Conservation (phyloP, 2,113 vertebrate genomes). For the Mesoclemmys tuberculata region DNA sequence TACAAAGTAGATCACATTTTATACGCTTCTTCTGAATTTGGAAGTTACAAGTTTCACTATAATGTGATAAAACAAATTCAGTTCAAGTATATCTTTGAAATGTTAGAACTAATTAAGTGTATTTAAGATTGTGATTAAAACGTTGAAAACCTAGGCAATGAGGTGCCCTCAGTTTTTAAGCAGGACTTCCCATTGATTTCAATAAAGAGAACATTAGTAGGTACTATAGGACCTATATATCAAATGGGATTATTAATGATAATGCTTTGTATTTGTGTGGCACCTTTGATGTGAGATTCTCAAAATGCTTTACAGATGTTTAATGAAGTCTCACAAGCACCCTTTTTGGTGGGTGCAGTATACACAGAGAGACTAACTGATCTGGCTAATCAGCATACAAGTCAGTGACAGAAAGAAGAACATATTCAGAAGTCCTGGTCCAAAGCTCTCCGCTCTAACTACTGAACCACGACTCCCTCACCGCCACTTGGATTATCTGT, state of each 20-base stretch:
- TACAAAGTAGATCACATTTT: slow-evolving; percentile 63
- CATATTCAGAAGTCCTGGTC: neutral
- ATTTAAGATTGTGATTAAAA: neutral
- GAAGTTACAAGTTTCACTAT: neutral
- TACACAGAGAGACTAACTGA: neutral
- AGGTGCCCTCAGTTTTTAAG: neutral
- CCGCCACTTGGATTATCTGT: fast-evolving
- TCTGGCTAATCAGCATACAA: neutral
- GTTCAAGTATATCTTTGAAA: slow-evolving; percentile 40
- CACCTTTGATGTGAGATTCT: neutral
- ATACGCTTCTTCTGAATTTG: slow-evolving; percentile 55
- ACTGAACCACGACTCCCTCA: neutral
- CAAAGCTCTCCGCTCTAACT: fast-evolving
- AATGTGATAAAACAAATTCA: slow-evolving; percentile 67
- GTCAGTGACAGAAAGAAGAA: neutral
- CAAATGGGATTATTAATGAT: neutral
- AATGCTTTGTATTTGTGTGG: neutral
- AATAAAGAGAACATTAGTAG: neutral
- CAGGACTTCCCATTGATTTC: neutral
- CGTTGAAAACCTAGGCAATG: neutral
- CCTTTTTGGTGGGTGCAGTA: neutral
- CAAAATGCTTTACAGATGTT: neutral
- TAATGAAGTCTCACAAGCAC: neutral
- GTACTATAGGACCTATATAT: neutral
- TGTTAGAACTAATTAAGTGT: neutral